Percentiles rank a stretch among this genome's conserved stretches.
phyloP scores from a whole-genome alignment of 2,888 invertebrate species.

The Argyresthia goedartella region DNA sequence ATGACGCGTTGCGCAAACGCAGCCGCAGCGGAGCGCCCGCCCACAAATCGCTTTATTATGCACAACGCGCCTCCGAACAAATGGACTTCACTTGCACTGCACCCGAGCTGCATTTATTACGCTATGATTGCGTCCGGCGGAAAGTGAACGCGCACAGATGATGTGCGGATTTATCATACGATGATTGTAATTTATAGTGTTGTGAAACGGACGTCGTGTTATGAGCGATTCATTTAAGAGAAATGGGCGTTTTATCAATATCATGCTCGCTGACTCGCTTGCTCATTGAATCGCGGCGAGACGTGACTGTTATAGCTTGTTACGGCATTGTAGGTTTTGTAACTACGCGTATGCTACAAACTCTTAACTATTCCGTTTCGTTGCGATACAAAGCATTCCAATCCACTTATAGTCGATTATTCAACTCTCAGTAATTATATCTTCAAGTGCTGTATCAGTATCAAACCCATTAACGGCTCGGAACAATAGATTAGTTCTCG shows the following conservation, averaged over 20 bases:
- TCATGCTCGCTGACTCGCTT: slow-evolving; percentile 9
- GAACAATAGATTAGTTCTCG: neutral
- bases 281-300: neutral
- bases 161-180: slow-evolving; percentile 25
- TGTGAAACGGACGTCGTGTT: slow-evolving; percentile 11
- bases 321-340: slow-evolving; percentile 42
- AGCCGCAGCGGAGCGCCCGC: slow-evolving; percentile 17
- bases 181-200: slow-evolving; percentile 36
- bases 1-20: slow-evolving; percentile 31
- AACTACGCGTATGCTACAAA: neutral
- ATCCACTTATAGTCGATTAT: neutral
- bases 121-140: slow-evolving; percentile 17
- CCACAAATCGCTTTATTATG: slow-evolving; percentile 44
- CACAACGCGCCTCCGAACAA: slow-evolving; percentile 40
- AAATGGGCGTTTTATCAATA: slow-evolving; percentile 48
- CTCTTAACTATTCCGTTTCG: neutral
- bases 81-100: slow-evolving; percentile 21
- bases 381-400: neutral
- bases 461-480: neutral
- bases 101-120: slow-evolving; percentile 23
- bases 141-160: slow-evolving; percentile 24
- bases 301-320: neutral
- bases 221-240: slow-evolving; percentile 26
- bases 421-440: neutral
- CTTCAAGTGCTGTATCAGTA: neutral